Evolutionary conservation across 2,113 vertebrate species (phyloP).

Genomic region (Sakesphorus luctuosus): DNA sequence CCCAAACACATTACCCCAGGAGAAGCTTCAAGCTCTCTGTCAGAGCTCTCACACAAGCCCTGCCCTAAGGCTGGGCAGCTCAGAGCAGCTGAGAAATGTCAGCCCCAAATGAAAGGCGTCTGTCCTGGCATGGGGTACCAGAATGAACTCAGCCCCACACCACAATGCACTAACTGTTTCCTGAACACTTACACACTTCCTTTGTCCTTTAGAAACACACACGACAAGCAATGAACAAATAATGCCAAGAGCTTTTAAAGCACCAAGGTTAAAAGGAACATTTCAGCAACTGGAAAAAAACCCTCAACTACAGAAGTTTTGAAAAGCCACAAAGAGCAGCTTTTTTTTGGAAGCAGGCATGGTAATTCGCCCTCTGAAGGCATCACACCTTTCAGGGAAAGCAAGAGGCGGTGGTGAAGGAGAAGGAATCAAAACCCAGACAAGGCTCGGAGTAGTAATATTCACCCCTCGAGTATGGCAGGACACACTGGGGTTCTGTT

Average conservation of each 20-base stretch:
- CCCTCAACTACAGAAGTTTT: background rate
- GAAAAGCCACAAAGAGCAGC: conserved; percentile 31
- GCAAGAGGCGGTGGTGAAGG: conserved; percentile 44
- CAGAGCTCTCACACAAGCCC: background rate
- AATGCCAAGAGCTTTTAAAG: conserved; percentile 35
- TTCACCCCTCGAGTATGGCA: background rate
- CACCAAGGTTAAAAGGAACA: conserved; percentile 40
- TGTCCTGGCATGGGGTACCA: background rate
- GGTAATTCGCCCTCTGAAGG: conserved; percentile 43
- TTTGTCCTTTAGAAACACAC: conserved; percentile 53
- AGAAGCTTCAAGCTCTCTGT: background rate
- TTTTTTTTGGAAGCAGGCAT: background rate
- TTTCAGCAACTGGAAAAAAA: background rate
- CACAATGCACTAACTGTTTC: conserved; percentile 42
- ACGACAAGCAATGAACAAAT: conserved; percentile 7
- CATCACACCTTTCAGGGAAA: conserved; percentile 67
- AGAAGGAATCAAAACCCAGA: conserved; percentile 49
- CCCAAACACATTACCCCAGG: background rate
- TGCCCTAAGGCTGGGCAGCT: background rate
- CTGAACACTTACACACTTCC: conserved; percentile 37
- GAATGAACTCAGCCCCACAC: conserved; percentile 32
- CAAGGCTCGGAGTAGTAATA: background rate
- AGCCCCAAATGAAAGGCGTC: background rate
- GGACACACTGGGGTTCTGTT: conserved; percentile 39
- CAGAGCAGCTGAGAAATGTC: background rate